A percentile compares a stretch with the other conserved stretches of the same genome.
Evolutionary conservation across 2,797 vertebrate genomes (phyloP).

Genomic region (Smutsia gigantea): DNA sequence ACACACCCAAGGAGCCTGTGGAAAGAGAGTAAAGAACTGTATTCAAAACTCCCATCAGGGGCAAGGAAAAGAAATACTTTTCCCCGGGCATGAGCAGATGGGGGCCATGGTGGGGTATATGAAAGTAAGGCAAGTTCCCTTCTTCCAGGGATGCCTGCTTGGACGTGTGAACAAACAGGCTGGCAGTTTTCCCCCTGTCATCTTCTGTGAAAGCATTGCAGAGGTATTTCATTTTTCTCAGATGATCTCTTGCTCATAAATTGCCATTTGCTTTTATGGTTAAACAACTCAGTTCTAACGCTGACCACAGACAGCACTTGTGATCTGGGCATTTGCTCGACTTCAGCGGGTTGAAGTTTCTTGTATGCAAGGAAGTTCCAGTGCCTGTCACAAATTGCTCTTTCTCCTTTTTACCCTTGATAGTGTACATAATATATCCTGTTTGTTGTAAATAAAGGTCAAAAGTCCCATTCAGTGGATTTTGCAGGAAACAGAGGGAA

Average conservation of each 20-base stretch:
- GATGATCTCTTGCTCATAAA: background rate
- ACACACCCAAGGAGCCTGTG: background rate
- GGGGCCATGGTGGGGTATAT: background rate
- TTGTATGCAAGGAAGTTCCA: background rate
- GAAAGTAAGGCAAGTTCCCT: background rate
- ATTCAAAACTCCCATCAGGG: background rate
- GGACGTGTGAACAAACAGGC: background rate
- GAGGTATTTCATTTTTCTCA: background rate
- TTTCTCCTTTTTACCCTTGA: background rate
- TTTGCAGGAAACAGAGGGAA: background rate
- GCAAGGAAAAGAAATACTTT: background rate
- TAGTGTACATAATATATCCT: background rate
- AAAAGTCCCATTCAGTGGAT: background rate
- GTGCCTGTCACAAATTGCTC: background rate
- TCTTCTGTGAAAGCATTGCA: background rate
- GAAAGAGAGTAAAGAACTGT: background rate
- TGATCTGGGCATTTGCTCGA: background rate
- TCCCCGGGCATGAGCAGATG: background rate
- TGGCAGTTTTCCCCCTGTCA: background rate
- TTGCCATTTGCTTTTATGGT: background rate
- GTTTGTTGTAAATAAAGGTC: background rate
- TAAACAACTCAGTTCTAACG: background rate
- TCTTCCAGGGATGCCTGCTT: background rate
- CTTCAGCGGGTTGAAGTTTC: background rate
- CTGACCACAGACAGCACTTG: fast-evolving